Evolutionary conservation across 2,888 invertebrate genomes (phyloP).

Genomic region (Phyllotreta cruciferae): DNA sequence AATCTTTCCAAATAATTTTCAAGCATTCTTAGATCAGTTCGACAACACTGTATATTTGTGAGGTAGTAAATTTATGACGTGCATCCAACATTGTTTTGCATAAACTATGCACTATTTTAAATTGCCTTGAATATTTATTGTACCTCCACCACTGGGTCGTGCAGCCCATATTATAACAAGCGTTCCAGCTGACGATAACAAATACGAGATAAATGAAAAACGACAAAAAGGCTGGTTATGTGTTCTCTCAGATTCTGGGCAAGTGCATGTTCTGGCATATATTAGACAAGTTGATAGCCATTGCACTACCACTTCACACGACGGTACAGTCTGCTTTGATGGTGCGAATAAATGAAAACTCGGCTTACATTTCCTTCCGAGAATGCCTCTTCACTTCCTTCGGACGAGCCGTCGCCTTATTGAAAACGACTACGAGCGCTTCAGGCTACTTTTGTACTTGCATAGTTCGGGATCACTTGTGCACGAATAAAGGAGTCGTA

Average conservation of each 20-base stretch:
- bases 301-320: constrained; percentile 37
- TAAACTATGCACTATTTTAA: not conserved
- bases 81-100: too few species aligned
- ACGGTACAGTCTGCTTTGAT: constrained; percentile 25
- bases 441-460: not conserved
- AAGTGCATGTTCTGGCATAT: constrained; percentile 48
- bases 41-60: too few species aligned
- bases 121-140: not conserved
- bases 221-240: constrained; percentile 39
- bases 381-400: constrained; percentile 19
- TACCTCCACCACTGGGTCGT: not conserved
- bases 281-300: constrained; percentile 43
- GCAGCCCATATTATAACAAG: constrained; percentile 16
- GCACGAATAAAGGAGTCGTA: not conserved
- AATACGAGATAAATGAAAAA: constrained; percentile 39
- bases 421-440: constrained; percentile 8
- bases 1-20: too few species aligned
- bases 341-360: constrained; percentile 35
- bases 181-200: constrained; percentile 34
- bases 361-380: constrained; percentile 23
- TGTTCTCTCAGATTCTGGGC: constrained; percentile 39
- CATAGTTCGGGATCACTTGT: not conserved
- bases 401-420: constrained; percentile 8
- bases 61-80: too few species aligned
- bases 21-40: too few species aligned